These are phyloP conservation scores for Diglossa brunneiventris DNA, from an alignment of 2,113 vertebrate species.

Conservation along the genomic window DNA sequence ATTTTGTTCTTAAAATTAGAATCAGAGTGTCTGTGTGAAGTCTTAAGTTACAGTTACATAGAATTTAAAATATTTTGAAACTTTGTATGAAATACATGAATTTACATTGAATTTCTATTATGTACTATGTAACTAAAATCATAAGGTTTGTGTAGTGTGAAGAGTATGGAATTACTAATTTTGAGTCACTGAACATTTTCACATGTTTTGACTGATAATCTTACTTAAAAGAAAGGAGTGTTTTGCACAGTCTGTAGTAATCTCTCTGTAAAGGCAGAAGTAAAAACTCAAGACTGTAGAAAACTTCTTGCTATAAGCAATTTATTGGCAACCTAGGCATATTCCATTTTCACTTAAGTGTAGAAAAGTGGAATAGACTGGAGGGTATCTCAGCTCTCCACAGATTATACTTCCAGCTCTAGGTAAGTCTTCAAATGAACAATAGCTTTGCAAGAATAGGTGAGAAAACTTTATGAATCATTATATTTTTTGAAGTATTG, in stretches of 20 bases:
- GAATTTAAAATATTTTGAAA: background rate
- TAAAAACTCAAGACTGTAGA: background rate
- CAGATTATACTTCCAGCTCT: background rate
- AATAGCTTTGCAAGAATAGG: background rate
- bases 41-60: background rate
- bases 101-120: background rate
- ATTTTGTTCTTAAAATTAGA: background rate
- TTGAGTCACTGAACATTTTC: background rate
- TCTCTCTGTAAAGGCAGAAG: background rate
- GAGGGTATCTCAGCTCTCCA: background rate
- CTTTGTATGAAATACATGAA: background rate
- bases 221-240: background rate
- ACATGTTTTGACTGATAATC: background rate
- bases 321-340: background rate
- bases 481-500: background rate
- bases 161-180: background rate
- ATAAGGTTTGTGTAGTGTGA: background rate
- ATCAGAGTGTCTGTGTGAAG: background rate
- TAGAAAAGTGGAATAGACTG: background rate
- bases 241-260: background rate
- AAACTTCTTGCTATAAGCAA: background rate
- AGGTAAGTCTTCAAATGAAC: background rate
- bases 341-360: background rate
- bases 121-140: background rate
- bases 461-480: background rate